Evolutionary conservation across 1,140 invertebrate species (phyloP).

Genomic region (Linepithema humile): DNA sequence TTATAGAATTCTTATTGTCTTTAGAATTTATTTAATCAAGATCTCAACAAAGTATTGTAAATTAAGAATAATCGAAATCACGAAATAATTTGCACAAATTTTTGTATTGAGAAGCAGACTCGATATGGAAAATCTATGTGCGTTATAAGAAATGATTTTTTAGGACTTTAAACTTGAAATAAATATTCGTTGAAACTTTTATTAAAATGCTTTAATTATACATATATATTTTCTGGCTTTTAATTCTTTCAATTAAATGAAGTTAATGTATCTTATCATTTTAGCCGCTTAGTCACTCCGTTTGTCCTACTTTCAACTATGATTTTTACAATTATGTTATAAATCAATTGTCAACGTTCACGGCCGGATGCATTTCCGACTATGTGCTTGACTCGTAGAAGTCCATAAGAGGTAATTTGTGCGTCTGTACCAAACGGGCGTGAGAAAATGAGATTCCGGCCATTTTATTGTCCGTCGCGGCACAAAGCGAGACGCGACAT

Average conservation of each 20-base stretch:
- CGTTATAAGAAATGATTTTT: background rate
- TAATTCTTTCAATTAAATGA: background rate
- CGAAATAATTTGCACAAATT: background rate
- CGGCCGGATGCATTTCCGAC: background rate
- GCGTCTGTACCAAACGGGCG: constrained; percentile 56
- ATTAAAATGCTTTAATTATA: background rate
- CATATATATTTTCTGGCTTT: background rate
- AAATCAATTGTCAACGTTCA: background rate
- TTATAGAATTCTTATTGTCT: background rate
- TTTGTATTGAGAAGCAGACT: background rate
- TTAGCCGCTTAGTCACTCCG: background rate
- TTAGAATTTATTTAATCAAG: background rate
- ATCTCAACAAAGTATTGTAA: background rate
- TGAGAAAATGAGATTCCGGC: constrained; percentile 74
- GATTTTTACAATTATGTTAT: background rate
- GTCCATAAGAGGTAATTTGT: constrained; percentile 59
- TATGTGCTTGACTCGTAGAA: constrained; percentile 21
- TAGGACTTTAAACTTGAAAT: background rate
- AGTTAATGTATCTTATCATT: background rate
- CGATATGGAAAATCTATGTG: background rate
- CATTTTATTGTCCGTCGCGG: constrained; percentile 75
- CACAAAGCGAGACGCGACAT: constrained; percentile 74
- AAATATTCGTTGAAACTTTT: background rate
- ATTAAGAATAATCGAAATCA: background rate
- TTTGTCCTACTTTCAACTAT: too few species aligned